Evolutionary conservation across 2,797 vertebrate genomes (phyloP).

Genomic region (Ctenopoma kingsleyae): DNA sequence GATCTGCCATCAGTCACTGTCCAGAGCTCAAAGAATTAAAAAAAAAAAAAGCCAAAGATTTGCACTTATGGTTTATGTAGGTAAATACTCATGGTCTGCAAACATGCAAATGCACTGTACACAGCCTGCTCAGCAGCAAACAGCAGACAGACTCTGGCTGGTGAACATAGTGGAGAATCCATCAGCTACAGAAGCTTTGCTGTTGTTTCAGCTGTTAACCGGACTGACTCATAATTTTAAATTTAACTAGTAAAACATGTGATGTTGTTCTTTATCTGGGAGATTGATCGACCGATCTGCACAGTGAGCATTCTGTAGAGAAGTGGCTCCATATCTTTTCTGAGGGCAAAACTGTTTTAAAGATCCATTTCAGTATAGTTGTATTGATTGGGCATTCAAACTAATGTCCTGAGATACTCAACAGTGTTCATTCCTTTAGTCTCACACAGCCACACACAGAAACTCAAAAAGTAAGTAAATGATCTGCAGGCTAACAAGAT

Average conservation of each 20-base stretch:
- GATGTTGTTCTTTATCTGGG: background rate
- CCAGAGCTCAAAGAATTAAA: background rate
- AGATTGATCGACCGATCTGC: background rate
- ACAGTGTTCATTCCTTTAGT: constrained; percentile 4
- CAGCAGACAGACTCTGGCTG: too few relatives aligned
- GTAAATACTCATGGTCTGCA: background rate
- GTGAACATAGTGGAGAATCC: too few relatives aligned
- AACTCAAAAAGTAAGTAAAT: constrained; percentile 3
- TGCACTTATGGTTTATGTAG: background rate
- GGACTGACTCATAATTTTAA: background rate
- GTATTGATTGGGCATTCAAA: background rate
- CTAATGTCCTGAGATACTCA: background rate
- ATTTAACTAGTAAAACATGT: background rate
- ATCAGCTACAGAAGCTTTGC: too few relatives aligned
- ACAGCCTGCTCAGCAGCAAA: background rate
- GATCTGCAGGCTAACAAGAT: constrained; percentile 22
- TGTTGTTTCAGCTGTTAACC: background rate
- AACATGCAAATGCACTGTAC: background rate
- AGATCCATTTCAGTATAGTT: background rate
- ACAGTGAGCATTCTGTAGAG: background rate
- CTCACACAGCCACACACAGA: constrained; percentile 4
- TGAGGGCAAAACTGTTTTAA: background rate
- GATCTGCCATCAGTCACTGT: constrained; percentile 3
- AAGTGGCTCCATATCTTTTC: background rate
- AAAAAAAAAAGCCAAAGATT: background rate